Percentiles rank a stretch among this genome's conserved stretches.
phyloP scores from a whole-genome alignment of 2,797 vertebrate genomes.

The Halcyon chelicuti region DNA sequence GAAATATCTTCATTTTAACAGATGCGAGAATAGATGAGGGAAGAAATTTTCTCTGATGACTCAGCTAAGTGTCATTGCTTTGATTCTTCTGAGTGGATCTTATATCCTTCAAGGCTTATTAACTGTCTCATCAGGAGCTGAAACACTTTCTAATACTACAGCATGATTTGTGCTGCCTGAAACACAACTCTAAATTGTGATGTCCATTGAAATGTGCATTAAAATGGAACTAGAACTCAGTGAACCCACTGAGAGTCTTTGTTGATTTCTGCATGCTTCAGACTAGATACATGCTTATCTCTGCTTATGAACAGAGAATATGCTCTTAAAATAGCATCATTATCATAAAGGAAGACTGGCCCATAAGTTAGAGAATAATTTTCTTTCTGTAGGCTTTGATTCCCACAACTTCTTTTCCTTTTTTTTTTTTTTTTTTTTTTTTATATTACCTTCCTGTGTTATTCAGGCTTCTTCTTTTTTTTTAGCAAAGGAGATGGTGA shows the following conservation, averaged over 20 bases:
- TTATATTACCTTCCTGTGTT: neutral
- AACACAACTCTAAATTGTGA: constrained; percentile 27
- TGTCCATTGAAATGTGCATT: constrained; percentile 1
- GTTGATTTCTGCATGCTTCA: neutral
- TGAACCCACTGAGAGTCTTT: neutral
- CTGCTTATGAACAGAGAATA: neutral
- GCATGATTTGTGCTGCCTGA: constrained; percentile 28
- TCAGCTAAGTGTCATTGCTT: constrained; percentile 61
- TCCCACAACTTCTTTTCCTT: neutral
- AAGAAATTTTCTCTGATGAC: constrained; percentile 49
- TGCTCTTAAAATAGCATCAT: neutral
- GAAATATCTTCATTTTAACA: constrained; percentile 61
- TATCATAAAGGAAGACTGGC: neutral
- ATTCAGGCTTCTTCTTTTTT: neutral
- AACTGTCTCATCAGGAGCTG: constrained; percentile 46
- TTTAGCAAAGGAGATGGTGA: neutral
- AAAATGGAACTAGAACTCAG: constrained; percentile 21
- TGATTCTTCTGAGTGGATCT: constrained; percentile 39
- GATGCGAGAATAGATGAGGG: constrained; percentile 38
- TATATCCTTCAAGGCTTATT: constrained; percentile 67
- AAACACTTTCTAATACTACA: constrained; percentile 29
- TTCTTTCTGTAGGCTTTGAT: neutral
- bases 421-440: neutral
- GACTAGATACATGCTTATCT: accelerated
- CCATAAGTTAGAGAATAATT: neutral